Conservation (phyloP, 2,888 invertebrate genomes). For the Eupithecia subfuscata region DNA sequence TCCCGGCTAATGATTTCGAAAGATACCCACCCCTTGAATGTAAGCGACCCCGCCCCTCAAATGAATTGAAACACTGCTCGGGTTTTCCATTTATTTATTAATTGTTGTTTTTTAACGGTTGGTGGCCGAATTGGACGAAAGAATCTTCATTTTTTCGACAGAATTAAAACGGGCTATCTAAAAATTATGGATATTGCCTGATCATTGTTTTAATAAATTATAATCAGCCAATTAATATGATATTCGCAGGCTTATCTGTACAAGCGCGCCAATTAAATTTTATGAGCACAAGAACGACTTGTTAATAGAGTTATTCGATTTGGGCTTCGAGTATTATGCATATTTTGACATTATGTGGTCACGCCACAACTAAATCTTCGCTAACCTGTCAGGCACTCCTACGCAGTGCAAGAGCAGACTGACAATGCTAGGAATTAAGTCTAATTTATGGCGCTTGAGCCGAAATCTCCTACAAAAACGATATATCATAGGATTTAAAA, state of each 20-base stretch:
- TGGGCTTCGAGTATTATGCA: slow-evolving; percentile 45
- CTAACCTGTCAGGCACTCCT: slow-evolving; percentile 53
- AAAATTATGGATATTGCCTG: slow-evolving; percentile 29
- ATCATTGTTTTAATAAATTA: slow-evolving; percentile 28
- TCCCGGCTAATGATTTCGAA: slow-evolving; percentile 82
- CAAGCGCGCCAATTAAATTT: slow-evolving; percentile 40
- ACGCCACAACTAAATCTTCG: slow-evolving; percentile 63
- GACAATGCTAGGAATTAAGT: slow-evolving; percentile 53
- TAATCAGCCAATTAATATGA: slow-evolving; percentile 35
- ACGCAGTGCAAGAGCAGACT: slow-evolving; percentile 52
- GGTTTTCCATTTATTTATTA: slow-evolving; percentile 76
- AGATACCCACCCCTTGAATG: slow-evolving; percentile 83
- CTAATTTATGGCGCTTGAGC: slow-evolving; percentile 52
- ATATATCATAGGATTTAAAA: slow-evolving; percentile 44
- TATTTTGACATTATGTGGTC: slow-evolving; percentile 63
- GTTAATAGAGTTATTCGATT: slow-evolving; percentile 51
- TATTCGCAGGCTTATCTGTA: slow-evolving; percentile 29
- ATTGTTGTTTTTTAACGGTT: slow-evolving; percentile 78
- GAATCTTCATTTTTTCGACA: slow-evolving; percentile 30
- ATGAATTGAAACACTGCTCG: slow-evolving; percentile 82
- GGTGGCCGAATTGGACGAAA: slow-evolving; percentile 62
- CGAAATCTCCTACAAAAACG: slow-evolving; percentile 42
- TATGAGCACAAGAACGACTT: slow-evolving; percentile 43
- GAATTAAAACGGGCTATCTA: slow-evolving; percentile 17
- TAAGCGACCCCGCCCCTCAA: slow-evolving; percentile 79